These are phyloP conservation scores for Cebus imitator DNA, from an alignment of 2,113 vertebrate species.

Conservation along the genomic window DNA sequence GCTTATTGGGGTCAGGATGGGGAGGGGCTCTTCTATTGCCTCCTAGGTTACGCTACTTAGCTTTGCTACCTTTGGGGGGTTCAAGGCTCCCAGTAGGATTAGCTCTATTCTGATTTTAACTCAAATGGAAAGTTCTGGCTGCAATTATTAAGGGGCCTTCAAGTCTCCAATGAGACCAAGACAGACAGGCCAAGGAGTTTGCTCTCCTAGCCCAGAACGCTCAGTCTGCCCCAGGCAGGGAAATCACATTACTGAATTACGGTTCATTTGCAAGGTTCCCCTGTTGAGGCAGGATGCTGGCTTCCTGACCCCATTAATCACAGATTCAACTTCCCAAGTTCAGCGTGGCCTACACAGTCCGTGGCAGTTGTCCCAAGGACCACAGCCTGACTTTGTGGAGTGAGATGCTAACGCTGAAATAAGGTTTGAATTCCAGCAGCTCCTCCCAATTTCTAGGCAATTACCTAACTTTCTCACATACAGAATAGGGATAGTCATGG, in stretches of 20 bases:
- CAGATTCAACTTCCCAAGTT: constrained; percentile 61
- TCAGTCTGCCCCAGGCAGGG: constrained; percentile 76
- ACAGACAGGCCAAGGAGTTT: neutral
- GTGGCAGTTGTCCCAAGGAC: neutral
- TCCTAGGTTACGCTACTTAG: neutral
- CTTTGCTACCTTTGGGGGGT: neutral
- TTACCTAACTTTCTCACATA: neutral
- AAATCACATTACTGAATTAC: constrained; percentile 81
- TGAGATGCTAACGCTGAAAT: neutral
- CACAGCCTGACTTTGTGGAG: neutral
- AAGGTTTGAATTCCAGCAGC: neutral
- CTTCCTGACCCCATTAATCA: constrained; percentile 83
- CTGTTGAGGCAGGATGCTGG: constrained; percentile 77
- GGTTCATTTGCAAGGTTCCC: constrained; percentile 78
- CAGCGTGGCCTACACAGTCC: neutral
- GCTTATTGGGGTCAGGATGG: neutral
- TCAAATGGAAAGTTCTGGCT: neutral
- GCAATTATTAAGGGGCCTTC: neutral
- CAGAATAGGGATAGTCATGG: neutral
- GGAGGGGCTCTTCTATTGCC: neutral
- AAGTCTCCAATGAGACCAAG: accelerated
- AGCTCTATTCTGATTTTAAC: neutral
- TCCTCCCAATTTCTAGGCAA: neutral
- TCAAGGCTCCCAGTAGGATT: neutral
- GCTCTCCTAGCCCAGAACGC: constrained; percentile 72